phyloP scores from a whole-genome alignment of 2,797 vertebrate species.

The Trachops cirrhosus region DNA sequence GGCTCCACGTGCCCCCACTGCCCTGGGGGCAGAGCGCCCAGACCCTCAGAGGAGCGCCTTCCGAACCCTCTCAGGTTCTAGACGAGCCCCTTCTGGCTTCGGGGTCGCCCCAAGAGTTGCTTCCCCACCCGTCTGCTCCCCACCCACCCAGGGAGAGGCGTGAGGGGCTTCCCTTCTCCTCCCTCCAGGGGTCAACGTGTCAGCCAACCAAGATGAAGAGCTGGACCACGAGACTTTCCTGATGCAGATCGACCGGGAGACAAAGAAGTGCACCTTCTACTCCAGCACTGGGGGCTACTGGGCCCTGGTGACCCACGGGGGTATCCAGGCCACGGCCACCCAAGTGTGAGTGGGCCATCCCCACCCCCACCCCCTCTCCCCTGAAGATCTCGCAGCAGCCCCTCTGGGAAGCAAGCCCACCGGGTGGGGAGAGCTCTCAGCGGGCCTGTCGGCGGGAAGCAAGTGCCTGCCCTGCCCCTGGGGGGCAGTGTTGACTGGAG shows the following conservation, averaged over 20 bases:
- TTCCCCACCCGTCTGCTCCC: neutral
- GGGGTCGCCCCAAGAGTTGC: neutral
- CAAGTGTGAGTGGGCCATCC: slow-evolving; percentile 87
- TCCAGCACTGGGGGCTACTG: slow-evolving; percentile 94
- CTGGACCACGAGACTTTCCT: slow-evolving; percentile 97
- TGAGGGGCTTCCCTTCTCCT: slow-evolving; percentile 7
- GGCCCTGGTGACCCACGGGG: slow-evolving; percentile 94
- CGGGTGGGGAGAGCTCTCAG: neutral
- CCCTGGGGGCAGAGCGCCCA: neutral
- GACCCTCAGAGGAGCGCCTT: neutral
- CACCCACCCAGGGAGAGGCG: neutral
- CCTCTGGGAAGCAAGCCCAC: too few species aligned
- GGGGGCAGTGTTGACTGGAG: neutral
- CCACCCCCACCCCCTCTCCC: accelerated
- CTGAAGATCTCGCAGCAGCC: too few species aligned
- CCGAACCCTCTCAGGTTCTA: neutral
- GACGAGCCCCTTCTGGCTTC: neutral
- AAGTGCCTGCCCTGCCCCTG: neutral
- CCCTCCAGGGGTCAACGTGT: slow-evolving; percentile 91
- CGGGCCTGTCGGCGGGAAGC: neutral
- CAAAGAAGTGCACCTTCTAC: slow-evolving; percentile 92
- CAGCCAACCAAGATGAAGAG: slow-evolving; percentile 97
- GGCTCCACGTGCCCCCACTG: accelerated
- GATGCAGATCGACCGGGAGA: slow-evolving; percentile 95
- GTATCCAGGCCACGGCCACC: slow-evolving; percentile 92